Percentiles rank a stretch among this genome's conserved stretches.
Evolutionary conservation across 2,888 invertebrate genomes (phyloP).

Genomic region (Liodrosophila aerea): DNA sequence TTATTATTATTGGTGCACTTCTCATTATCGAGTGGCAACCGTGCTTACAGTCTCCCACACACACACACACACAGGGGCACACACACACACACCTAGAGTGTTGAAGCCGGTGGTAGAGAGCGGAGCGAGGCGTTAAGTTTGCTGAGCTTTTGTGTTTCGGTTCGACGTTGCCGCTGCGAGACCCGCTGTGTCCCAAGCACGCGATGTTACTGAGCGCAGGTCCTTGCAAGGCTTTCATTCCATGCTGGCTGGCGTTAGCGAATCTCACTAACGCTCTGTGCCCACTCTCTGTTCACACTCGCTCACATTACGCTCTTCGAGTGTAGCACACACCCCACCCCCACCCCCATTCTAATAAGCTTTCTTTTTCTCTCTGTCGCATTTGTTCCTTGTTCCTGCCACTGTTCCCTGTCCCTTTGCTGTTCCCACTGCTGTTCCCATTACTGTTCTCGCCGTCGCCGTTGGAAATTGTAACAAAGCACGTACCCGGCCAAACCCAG

Average conservation of each 20-base stretch:
- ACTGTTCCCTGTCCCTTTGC: constrained; percentile 16
- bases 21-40: too few relatives aligned
- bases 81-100: constrained; percentile 22
- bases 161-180: constrained; percentile 43
- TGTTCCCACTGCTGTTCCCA: constrained; percentile 7
- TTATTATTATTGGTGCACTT: too few relatives aligned
- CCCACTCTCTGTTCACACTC: too few relatives aligned
- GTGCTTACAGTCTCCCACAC: too few relatives aligned
- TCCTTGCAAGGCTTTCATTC: constrained; percentile 47
- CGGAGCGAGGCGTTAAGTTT: constrained; percentile 16
- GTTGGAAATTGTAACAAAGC: constrained; percentile 62
- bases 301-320: too few relatives aligned
- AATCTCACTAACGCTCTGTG: constrained; percentile 9
- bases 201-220: constrained; percentile 74
- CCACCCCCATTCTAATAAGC: neutral
- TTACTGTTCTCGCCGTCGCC: constrained; percentile 10
- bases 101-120: constrained; percentile 19
- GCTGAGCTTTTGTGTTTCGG: constrained; percentile 38
- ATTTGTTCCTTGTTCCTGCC: constrained; percentile 12
- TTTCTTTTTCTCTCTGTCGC: neutral
- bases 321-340: too few relatives aligned
- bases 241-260: constrained; percentile 42
- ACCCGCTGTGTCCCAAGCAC: constrained; percentile 71
- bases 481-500: constrained; percentile 66
- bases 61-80: constrained; percentile 1